These are phyloP conservation scores for Pherbina coryleti DNA, from an alignment of 2,888 invertebrate species.

Conservation along the genomic window DNA sequence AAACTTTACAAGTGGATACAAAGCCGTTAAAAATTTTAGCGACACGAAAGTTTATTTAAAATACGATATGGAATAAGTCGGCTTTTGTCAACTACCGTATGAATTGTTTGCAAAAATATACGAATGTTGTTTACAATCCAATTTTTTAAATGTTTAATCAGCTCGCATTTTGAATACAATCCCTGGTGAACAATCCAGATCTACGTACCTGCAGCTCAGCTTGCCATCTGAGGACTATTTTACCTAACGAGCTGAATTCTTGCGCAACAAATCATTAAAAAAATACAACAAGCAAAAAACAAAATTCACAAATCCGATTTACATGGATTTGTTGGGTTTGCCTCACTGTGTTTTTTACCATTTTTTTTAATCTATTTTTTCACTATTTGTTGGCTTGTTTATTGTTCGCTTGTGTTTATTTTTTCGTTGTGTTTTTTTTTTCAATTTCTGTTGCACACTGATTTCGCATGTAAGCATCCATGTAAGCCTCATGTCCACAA, in stretches of 20 bases:
- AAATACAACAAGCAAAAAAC: conserved; percentile 2
- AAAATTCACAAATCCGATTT: conserved; percentile 67
- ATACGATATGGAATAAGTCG: too few relatives aligned
- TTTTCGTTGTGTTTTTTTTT: conserved; percentile 33
- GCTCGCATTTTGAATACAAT: background rate
- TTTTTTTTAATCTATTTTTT: conserved; percentile 27
- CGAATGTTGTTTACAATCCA: background rate
- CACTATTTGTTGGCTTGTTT: conserved; percentile 12
- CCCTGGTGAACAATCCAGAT: background rate
- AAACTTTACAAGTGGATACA: too few relatives aligned
- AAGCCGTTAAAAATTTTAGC: too few relatives aligned
- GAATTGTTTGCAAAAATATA: background rate
- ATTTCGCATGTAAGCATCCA: conserved; percentile 66
- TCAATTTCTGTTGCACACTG: conserved; percentile 50
- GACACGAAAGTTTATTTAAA: too few relatives aligned
- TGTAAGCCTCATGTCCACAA: conserved; percentile 66
- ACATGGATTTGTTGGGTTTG: conserved; percentile 64
- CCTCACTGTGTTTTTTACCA: conserved; percentile 33
- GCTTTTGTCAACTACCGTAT: background rate
- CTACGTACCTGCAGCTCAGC: background rate
- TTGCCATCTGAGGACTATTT: conserved; percentile 18
- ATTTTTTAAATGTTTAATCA: background rate
- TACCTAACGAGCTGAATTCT: conserved; percentile 29
- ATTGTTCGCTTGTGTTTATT: conserved; percentile 45
- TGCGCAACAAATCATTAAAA: conserved; percentile 6